Evolutionary conservation across 2,797 vertebrate genomes (phyloP).

Genomic region (Pipistrellus pygmaeus): DNA sequence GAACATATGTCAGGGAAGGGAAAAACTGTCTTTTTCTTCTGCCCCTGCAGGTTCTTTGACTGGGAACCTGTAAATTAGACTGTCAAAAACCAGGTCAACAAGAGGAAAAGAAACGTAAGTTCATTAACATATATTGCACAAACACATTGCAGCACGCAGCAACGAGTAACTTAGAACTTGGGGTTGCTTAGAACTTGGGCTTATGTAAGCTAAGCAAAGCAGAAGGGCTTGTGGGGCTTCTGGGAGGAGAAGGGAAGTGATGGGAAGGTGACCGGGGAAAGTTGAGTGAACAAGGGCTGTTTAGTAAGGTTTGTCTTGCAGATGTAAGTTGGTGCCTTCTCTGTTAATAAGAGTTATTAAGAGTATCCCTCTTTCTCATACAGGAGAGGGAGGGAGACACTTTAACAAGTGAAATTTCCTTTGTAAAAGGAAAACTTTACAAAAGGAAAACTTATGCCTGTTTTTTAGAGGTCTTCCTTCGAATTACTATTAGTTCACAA

Average conservation of each 20-base stretch:
- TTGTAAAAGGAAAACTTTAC: neutral
- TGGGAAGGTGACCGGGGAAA: neutral
- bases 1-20: neutral
- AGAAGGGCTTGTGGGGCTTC: neutral
- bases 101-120: neutral
- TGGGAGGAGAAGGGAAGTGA: neutral
- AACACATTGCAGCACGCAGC: neutral
- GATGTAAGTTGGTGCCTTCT: neutral
- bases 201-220: neutral
- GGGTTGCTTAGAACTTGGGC: neutral
- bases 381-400: neutral
- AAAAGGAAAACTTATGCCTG: neutral
- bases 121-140: neutral
- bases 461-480: neutral
- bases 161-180: neutral
- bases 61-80: neutral
- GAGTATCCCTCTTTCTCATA: neutral
- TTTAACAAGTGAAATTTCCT: neutral
- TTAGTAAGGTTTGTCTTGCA: neutral
- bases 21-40: neutral
- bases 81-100: neutral
- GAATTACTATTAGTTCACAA: neutral
- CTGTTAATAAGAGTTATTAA: neutral
- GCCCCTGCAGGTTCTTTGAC: neutral
- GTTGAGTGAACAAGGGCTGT: neutral